Evolutionary conservation across 1,140 invertebrate species (phyloP).

Genomic region (Calosoma granatense): DNA sequence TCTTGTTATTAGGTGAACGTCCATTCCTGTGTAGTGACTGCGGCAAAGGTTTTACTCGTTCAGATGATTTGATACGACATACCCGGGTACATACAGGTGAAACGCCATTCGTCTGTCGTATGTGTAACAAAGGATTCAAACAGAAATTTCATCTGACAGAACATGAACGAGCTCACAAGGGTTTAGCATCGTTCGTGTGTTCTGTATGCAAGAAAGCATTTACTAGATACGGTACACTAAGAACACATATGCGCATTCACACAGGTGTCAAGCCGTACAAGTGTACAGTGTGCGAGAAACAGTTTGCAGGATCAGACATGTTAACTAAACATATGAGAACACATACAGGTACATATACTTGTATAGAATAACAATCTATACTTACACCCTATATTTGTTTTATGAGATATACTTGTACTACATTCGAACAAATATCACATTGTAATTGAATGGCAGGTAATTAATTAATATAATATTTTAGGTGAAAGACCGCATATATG

Average conservation of each 20-base stretch:
- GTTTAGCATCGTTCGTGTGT: conserved; percentile 46
- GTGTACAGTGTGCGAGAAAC: conserved; percentile 44
- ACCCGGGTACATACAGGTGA: conserved; percentile 16
- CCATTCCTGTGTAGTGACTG: too few relatives aligned
- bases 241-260: conserved; percentile 38
- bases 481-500: too few relatives aligned
- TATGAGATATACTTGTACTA: too few relatives aligned
- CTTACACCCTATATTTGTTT: too few relatives aligned
- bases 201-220: conserved; percentile 47
- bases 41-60: conserved; percentile 15
- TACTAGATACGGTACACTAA: conserved; percentile 13
- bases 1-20: too few relatives aligned
- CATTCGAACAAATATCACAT: too few relatives aligned
- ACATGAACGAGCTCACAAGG: conserved; percentile 36
- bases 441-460: too few relatives aligned
- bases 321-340: conserved; percentile 12
- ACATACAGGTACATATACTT: too few relatives aligned
- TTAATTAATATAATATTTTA: too few relatives aligned
- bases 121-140: conserved; percentile 14
- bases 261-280: conserved; percentile 47
- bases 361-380: too few relatives aligned
- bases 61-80: conserved; percentile 14
- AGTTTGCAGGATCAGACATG: conserved; percentile 24
- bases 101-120: conserved; percentile 16
- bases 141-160: conserved; percentile 25